Conservation (phyloP, 2,888 invertebrate genomes). For the Embidobia sp. region DNA sequence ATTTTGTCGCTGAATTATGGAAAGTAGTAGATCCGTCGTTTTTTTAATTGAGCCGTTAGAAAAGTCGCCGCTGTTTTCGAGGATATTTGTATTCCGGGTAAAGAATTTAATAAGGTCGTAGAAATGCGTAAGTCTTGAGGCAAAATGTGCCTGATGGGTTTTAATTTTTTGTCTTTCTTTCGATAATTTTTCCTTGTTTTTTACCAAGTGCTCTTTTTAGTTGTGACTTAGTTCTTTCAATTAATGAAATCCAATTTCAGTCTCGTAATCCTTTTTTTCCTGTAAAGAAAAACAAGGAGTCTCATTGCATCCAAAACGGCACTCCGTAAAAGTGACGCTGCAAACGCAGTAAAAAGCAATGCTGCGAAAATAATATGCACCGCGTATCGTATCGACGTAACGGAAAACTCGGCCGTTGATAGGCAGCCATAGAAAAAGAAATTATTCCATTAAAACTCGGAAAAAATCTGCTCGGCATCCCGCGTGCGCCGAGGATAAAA, state of each 20-base stretch:
- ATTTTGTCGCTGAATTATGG: slow-evolving; percentile 31
- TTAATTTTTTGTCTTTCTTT: slow-evolving; percentile 36
- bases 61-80: slow-evolving; percentile 31
- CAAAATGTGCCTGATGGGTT: slow-evolving; percentile 23
- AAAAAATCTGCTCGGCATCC: slow-evolving; percentile 51
- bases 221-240: no score
- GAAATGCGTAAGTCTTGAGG: slow-evolving; percentile 29
- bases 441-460: slow-evolving; percentile 63
- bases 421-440: slow-evolving; percentile 58
- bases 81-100: slow-evolving; percentile 46
- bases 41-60: slow-evolving; percentile 52
- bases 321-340: slow-evolving; percentile 42
- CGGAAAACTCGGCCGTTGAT: slow-evolving; percentile 26
- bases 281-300: no score
- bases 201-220: no score
- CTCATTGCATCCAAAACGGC: slow-evolving; percentile 40
- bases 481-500: slow-evolving; percentile 39
- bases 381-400: slow-evolving; percentile 51
- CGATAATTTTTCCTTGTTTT: no score
- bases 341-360: slow-evolving; percentile 48
- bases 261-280: no score
- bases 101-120: slow-evolving; percentile 42
- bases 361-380: slow-evolving; percentile 58
- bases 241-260: no score
- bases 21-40: slow-evolving; percentile 26